Evolutionary conservation across 2,797 vertebrate genomes (phyloP).

Genomic region (Dermochelys coriacea): DNA sequence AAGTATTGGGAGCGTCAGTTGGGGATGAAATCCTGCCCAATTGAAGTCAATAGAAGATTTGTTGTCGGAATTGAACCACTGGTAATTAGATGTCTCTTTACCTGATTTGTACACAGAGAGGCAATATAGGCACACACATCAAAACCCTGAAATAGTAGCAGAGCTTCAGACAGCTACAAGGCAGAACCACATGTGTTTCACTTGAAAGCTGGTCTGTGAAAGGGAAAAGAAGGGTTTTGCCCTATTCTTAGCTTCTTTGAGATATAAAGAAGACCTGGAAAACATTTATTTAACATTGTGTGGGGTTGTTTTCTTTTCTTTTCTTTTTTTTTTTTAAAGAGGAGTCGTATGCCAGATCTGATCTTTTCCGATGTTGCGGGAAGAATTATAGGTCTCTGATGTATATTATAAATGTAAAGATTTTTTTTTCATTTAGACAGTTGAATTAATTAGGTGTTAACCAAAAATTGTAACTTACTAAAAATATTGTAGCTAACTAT

Average conservation of each 20-base stretch:
- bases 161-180: background rate
- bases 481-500: background rate
- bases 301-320: background rate
- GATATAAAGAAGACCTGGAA: background rate
- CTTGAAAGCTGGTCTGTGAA: background rate
- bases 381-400: background rate
- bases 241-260: background rate
- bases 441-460: background rate
- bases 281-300: background rate
- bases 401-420: background rate
- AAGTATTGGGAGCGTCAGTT: background rate
- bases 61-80: background rate
- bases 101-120: background rate
- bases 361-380: background rate
- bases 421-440: background rate
- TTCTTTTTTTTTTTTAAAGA: background rate
- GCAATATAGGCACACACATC: background rate
- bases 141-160: background rate
- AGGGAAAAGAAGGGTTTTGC: background rate
- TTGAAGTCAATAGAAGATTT: background rate
- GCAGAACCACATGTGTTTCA: background rate
- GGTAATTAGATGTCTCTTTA: fast-evolving
- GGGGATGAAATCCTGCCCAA: background rate
- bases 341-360: background rate
- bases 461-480: background rate